Base-by-base conservation (phyloP, 2,113 vertebrate species). In the Caranx melampygus region DNA sequence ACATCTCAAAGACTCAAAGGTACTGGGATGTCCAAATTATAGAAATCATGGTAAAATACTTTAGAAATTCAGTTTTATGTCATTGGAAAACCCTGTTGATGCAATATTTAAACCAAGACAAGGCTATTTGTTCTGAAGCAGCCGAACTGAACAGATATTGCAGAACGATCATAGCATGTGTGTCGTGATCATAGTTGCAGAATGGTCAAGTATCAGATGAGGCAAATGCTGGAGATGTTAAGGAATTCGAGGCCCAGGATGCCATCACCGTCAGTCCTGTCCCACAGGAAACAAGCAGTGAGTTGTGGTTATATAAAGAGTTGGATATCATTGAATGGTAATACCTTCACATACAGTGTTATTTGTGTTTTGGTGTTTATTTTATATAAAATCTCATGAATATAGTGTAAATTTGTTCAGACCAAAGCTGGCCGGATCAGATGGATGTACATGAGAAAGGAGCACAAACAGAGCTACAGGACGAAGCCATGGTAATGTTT, bases 1-100 rank as follows among this genome's bases (percentile, higher is more conserved):
- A 61, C 60, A 82, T 64, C 73, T 91, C 44, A 66, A 26, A 51
- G 87, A 84, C 4, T 75, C 65, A 45, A 34, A 42, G 72, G 91
- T 92, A 81, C 8, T 35, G 0, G 1, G 8, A n/a, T 44, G n/a
- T 3, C 0, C 2, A 37, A 33, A 64, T 52, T 59, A 10, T 10
- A 61, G 18, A 3, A 52, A 5, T 51, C 11, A 2, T 26, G 26
- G 26, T 58, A 13, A 57, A 31, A 61, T 20, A 47, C 34, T 26
- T 31, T 2, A 6, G 33, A 31, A 26, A 55, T 55, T 12, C 11
- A 55, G 52, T 55, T 33, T 2, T 15, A 58, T 33, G 26, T 12
- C 8, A 21, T 15, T 6, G 15, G 26, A 15, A 58, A 58, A 15
- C 4, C 31, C 14, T 7, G 26, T 15, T 15, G 1, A 26, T 55